Evolutionary conservation across 2,888 invertebrate genomes (phyloP), one percentile per base, ranked within the genome.

Genomic region (Saturnia pavonia): DNA sequence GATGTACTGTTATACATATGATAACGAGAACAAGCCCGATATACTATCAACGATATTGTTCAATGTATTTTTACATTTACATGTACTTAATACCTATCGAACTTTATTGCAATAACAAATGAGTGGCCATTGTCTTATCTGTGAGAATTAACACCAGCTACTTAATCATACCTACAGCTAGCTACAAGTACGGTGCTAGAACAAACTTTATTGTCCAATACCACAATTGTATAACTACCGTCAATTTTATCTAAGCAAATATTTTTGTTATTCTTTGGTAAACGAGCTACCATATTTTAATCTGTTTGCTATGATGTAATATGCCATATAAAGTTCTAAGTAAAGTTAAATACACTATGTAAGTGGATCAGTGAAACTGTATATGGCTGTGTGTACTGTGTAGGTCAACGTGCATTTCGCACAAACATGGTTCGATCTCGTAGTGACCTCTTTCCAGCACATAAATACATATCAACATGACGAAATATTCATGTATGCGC

Each of bases 41-140:
- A 87, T 74, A 85, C 80, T 89, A 91, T 92, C 90, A 82, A 76
- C 76, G 88, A 89, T 88, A 86, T 85, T 87, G 83, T 83, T 87
- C 79, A 74, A 78, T 80, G 42, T 82, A 60, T 81, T 78, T 85
- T 81, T 78, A 74, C 76, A 76, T 80, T 78, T 77, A 79, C 80
- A 80, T 77, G 75, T 80, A 79, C 79, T 82, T 86, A 82, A n/a
- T n/a, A n/a, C 79, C 76, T 76, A 78, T 85, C 82, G 84, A 84
- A 87, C 78, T 80, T 83, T 86, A 85, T 81, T 83, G 82, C 82
- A 84, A 87, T 82, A 84, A 83, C 78, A 84, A 83, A 80, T 77
- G 79, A 82, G 77, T 81, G 82, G 82, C 79, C 75, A 86, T 87
- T 86, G 88, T 87, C 85, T 91, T 91, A 91, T 91, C 91, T 85